Percentiles rank a stretch among this genome's conserved stretches.
Conservation (phyloP, 2,113 vertebrate genomes). For the Clarias macrocephalus region DNA sequence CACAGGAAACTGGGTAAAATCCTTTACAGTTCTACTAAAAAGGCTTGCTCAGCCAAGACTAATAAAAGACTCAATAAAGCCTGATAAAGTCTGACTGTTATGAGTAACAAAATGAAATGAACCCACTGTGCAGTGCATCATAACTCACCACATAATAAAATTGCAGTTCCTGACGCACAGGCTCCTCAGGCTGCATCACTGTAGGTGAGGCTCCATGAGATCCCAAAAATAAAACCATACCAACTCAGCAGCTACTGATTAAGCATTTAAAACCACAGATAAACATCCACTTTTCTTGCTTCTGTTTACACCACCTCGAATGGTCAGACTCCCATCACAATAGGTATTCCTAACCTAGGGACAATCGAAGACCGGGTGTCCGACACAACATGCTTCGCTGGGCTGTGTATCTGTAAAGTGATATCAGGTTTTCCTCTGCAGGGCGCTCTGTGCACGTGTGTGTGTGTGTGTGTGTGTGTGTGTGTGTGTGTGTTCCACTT, state of each 20-base stretch:
- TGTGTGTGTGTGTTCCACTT: slow-evolving; percentile 35
- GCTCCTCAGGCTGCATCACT: slow-evolving; percentile 59
- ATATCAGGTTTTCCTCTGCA: slow-evolving; percentile 52
- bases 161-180: slow-evolving; percentile 64
- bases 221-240: slow-evolving; percentile 59
- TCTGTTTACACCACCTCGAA: slow-evolving; percentile 5
- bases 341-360: slow-evolving; percentile 14
- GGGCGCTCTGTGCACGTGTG: slow-evolving; percentile 14
- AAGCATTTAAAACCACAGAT: neutral
- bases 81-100: neutral
- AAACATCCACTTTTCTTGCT: slow-evolving; percentile 4
- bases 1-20: neutral
- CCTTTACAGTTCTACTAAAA: neutral
- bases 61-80: neutral
- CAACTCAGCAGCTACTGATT: slow-evolving; percentile 22
- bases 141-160: slow-evolving; percentile 73
- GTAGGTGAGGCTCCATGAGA: slow-evolving; percentile 57
- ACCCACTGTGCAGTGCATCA: neutral
- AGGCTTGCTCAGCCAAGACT: neutral
- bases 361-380: neutral
- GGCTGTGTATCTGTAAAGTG: slow-evolving; percentile 41
- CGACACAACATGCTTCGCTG: slow-evolving; percentile 36
- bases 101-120: neutral
- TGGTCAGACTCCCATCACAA: slow-evolving; percentile 24
- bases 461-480: slow-evolving; percentile 39